Evolutionary conservation across 2,797 vertebrate genomes (phyloP).

Genomic region (Ceyx erithaca): DNA sequence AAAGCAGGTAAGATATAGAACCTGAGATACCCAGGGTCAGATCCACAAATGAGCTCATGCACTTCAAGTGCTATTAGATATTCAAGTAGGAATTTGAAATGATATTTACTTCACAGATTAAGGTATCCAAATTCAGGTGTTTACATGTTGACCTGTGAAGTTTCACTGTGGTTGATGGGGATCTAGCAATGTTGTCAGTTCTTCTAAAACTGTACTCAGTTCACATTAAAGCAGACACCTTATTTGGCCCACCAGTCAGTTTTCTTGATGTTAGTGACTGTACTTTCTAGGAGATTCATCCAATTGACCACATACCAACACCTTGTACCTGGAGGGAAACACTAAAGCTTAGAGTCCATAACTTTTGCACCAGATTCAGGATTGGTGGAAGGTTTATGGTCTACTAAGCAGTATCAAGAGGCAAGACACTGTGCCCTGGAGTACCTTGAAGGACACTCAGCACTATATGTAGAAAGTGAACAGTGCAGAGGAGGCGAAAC

Average conservation of each 20-base stretch:
- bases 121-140: background rate
- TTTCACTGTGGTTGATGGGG: background rate
- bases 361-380: background rate
- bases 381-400: background rate
- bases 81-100: constrained; percentile 14
- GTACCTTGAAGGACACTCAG: background rate
- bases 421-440: background rate
- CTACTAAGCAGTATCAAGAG: background rate
- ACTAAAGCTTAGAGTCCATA: background rate
- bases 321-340: background rate
- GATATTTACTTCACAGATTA: constrained; percentile 20
- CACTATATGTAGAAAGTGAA: background rate
- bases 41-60: background rate
- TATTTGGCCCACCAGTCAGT: background rate
- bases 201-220: background rate
- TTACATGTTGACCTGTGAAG: background rate
- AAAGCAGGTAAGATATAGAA: background rate
- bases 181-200: background rate
- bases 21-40: background rate
- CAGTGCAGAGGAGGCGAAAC: background rate
- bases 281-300: background rate
- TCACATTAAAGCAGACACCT: background rate
- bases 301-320: background rate
- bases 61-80: constrained; percentile 50
- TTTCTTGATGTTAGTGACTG: background rate